Evolutionary conservation across 1,140 invertebrate genomes (phyloP), one percentile per base, ranked within the genome.

Genomic region (Zaprionus kolodkinae): DNA sequence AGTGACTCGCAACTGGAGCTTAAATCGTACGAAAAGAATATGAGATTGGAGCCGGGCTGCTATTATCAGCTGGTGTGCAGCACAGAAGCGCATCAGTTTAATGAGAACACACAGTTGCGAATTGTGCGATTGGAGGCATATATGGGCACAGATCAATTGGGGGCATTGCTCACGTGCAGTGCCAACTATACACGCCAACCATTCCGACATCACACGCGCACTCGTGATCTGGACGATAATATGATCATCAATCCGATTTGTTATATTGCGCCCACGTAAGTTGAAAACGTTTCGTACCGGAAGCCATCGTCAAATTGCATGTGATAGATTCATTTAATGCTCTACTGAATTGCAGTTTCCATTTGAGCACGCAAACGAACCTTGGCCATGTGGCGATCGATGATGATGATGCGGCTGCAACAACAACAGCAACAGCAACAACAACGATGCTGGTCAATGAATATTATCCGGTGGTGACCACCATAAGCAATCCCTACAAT

Each of bases 191-290:
- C 72, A 68, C 73, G 74, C 1, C 78, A 81, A 12, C 43, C 78
- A 30, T 93, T 93, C 33, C 91, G 91, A 17, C 78, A 91, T 72
- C 82, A 93, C 66, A 91, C 84, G 60, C 91, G 88, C 59, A 70
- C 57, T 59, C 80, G 81, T 50, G 92, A 92, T 85, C 79, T 91
- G n/a, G 83, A 92, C 61, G 92, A 93, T 61, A 92, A 91, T 76
- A 71, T 92, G 33, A 78, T 77, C 64, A 84, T 92, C 21, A 91
- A 92, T 80, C 77, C 80, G 52, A 85, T 90, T 76, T 93, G 92
- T 71, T 93, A 93, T 66, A 91, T 93, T 80, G 81, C 89, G 61
- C 92, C 92, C 70, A 92, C 88, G 92, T 93, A 93, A 72, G 92
- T 91, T 61, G 72, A 86, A 74, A 30, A 30, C 27, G 27, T 30